Conservation (phyloP, 1,140 invertebrate species). For the Bombus balteatus region DNA sequence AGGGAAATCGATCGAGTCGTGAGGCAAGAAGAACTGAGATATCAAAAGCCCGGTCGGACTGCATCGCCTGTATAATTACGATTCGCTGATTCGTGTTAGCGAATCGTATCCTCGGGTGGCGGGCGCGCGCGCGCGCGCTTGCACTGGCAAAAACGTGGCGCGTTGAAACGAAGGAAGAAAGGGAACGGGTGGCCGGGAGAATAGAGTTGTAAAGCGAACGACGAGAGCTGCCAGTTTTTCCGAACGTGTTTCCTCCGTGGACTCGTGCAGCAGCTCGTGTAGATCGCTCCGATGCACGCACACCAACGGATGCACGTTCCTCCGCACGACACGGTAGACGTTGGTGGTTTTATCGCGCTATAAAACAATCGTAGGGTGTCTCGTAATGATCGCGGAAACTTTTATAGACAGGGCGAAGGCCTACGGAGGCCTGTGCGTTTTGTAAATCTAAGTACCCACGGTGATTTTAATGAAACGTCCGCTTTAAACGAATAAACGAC, state of each 20-base stretch:
- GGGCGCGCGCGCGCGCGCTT: not conserved
- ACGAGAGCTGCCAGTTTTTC: constrained; percentile 60
- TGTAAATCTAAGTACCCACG: not conserved
- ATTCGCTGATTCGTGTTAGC: constrained; percentile 12
- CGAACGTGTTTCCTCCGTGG: constrained; percentile 43
- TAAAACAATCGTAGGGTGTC: constrained; percentile 26
- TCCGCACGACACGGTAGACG: not conserved
- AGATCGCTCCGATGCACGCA: constrained; percentile 34
- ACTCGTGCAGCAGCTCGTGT: constrained; percentile 37
- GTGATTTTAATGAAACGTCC: not conserved
- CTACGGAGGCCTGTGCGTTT: not conserved
- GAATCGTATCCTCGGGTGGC: constrained; percentile 31
- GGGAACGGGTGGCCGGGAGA: constrained; percentile 25
- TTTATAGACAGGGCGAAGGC: not conserved
- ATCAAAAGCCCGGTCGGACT: not conserved
- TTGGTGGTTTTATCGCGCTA: constrained; percentile 12
- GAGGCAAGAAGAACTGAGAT: not conserved
- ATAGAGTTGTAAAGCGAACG: constrained; percentile 61
- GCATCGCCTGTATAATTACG: not conserved
- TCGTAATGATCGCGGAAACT: constrained; percentile 27
- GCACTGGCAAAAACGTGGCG: constrained; percentile 59
- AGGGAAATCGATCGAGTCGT: not conserved
- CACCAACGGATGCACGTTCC: constrained; percentile 8
- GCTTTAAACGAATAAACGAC: no score
- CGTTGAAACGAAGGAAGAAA: constrained; percentile 47